Percentiles rank a stretch among this genome's conserved stretches.
Evolutionary conservation across 2,888 invertebrate genomes (phyloP).

Genomic region (Frankliniella fusca): DNA sequence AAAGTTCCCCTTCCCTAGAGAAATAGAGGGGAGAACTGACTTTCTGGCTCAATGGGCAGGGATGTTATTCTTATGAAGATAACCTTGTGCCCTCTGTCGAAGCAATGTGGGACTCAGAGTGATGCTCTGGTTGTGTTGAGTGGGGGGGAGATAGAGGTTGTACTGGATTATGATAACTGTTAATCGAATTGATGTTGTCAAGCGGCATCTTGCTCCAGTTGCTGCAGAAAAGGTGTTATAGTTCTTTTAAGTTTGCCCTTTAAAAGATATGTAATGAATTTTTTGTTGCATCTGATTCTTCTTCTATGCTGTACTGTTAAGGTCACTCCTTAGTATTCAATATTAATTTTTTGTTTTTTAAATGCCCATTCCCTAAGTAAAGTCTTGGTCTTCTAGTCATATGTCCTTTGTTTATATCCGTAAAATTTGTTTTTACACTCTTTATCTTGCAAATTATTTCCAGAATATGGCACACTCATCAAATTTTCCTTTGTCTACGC

Average conservation of each 20-base stretch:
- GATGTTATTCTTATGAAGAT: not conserved
- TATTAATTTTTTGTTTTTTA: not conserved
- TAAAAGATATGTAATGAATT: not conserved
- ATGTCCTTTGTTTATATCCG: not conserved
- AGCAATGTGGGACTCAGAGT: not conserved
- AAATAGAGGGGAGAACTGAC: not conserved
- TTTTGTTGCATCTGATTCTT: not conserved
- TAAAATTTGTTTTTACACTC: not conserved
- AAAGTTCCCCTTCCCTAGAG: not conserved
- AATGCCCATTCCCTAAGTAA: not conserved
- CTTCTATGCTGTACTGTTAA: not conserved
- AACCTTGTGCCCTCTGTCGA: not conserved
- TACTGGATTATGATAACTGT: not conserved
- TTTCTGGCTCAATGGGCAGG: no score
- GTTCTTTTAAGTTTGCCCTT: not conserved
- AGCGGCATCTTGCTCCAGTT: not conserved
- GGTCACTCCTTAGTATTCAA: not conserved
- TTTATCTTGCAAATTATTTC: not conserved
- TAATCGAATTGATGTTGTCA: constrained; percentile 22
- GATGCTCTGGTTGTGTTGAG: not conserved
- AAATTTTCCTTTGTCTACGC: constrained; percentile 64
- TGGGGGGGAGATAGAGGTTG: not conserved
- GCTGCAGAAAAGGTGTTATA: not conserved
- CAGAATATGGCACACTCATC: not conserved
- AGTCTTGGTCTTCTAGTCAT: not conserved